Conservation (phyloP, 2,113 vertebrate species). For the Hyaena hyaena region DNA sequence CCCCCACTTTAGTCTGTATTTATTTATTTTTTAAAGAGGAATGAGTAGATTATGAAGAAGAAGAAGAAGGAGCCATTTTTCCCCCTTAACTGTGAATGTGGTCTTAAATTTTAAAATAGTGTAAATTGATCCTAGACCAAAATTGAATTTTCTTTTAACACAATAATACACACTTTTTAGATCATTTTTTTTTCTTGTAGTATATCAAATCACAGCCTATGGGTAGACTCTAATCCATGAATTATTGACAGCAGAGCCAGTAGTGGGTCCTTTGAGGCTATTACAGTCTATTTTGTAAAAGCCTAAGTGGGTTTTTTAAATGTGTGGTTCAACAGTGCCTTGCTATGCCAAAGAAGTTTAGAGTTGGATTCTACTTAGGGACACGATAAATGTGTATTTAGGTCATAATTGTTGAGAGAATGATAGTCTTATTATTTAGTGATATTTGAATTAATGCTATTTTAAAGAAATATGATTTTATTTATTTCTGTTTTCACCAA, state of each 20-base stretch:
- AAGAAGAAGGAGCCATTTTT: background rate
- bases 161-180: background rate
- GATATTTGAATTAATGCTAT: background rate
- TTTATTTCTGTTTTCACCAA: background rate
- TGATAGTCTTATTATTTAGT: background rate
- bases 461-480: background rate
- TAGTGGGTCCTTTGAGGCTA: background rate
- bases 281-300: slow-evolving; percentile 36
- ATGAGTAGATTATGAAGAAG: background rate
- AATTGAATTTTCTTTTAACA: slow-evolving; percentile 10
- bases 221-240: background rate
- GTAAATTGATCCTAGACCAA: background rate
- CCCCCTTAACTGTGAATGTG: background rate
- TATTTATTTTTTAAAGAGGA: background rate
- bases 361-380: background rate
- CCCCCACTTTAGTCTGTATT: background rate
- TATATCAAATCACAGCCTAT: background rate
- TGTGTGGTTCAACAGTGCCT: background rate
- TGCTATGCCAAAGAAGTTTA: background rate
- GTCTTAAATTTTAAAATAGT: slow-evolving; percentile 15
- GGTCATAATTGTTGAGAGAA: background rate
- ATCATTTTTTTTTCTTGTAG: background rate
- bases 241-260: slow-evolving; percentile 9
- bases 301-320: background rate
- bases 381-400: background rate